Evolutionary conservation across 2,113 vertebrate species (phyloP).

Genomic region (Cyanoliseus patagonus): DNA sequence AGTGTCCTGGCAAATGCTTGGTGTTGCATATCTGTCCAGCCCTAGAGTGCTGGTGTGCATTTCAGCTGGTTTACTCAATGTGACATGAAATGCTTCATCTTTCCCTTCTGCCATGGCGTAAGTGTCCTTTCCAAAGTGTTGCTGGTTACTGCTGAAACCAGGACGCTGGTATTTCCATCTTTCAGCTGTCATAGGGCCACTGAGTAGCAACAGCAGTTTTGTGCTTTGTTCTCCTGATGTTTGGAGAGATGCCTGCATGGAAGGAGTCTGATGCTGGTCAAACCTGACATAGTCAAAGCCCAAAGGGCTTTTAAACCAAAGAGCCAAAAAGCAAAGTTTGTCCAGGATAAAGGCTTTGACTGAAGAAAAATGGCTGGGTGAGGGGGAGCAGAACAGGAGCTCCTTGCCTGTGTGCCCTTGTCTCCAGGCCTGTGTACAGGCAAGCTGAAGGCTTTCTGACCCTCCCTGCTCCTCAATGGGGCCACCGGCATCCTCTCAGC

Average conservation of each 20-base stretch:
- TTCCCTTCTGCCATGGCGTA: not conserved
- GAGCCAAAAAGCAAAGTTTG: not conserved
- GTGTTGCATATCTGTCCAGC: not conserved
- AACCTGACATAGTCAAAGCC: not conserved
- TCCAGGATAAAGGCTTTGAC: not conserved
- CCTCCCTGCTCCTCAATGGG: not conserved
- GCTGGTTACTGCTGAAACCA: not conserved
- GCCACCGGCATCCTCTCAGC: not conserved
- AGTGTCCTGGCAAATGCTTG: not conserved
- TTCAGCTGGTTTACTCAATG: not conserved
- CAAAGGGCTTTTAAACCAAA: not conserved
- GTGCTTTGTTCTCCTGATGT: not conserved
- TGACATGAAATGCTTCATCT: not conserved
- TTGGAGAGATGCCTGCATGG: not conserved
- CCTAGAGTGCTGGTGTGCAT: fast-evolving
- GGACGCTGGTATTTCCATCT: not conserved
- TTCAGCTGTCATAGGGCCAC: not conserved
- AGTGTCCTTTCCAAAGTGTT: not conserved
- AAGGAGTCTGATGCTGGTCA: not conserved
- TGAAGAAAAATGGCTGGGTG: not conserved
- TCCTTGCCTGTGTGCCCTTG: not conserved
- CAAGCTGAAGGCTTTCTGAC: not conserved
- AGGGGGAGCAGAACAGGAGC: not conserved
- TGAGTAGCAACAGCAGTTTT: not conserved
- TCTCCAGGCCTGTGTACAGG: not conserved